These are phyloP conservation scores for Cylloceria caligata DNA, from an alignment of 2,888 invertebrate genomes.

Conservation along the genomic window DNA sequence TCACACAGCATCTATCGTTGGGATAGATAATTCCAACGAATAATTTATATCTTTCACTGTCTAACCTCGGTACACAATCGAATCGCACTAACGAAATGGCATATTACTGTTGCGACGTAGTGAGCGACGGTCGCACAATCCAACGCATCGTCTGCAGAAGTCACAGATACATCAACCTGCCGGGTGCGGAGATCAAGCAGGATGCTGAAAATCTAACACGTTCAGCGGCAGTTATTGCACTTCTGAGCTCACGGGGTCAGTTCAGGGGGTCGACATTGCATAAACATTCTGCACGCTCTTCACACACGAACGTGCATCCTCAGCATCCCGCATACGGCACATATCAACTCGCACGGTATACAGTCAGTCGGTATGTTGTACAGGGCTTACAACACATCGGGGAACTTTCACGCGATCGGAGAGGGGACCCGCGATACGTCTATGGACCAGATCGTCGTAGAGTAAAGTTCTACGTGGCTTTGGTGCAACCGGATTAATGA, in stretches of 20 bases:
- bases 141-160: constrained; percentile 36
- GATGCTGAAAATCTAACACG: constrained; percentile 75
- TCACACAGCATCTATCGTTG: not conserved
- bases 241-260: constrained; percentile 72
- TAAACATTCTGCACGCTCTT: constrained; percentile 76
- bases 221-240: constrained; percentile 66
- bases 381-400: constrained; percentile 48
- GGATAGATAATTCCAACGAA: constrained; percentile 8
- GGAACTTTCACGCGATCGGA: constrained; percentile 62
- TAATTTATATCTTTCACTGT: constrained; percentile 8
- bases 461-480: constrained; percentile 13
- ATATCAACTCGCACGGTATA: constrained; percentile 60
- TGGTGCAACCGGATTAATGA: not conserved
- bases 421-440: constrained; percentile 20
- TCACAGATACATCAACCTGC: constrained; percentile 42
- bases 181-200: constrained; percentile 63
- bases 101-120: constrained; percentile 5
- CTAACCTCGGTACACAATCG: constrained; percentile 14
- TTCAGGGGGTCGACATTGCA: constrained; percentile 75
- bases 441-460: constrained; percentile 12
- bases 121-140: constrained; percentile 31
- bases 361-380: constrained; percentile 37
- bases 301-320: constrained; percentile 74
- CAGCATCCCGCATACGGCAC: constrained; percentile 68
- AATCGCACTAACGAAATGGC: constrained; percentile 31